Evolutionary conservation across 2,888 invertebrate species (phyloP).

Genomic region (Salpingus planirostris): DNA sequence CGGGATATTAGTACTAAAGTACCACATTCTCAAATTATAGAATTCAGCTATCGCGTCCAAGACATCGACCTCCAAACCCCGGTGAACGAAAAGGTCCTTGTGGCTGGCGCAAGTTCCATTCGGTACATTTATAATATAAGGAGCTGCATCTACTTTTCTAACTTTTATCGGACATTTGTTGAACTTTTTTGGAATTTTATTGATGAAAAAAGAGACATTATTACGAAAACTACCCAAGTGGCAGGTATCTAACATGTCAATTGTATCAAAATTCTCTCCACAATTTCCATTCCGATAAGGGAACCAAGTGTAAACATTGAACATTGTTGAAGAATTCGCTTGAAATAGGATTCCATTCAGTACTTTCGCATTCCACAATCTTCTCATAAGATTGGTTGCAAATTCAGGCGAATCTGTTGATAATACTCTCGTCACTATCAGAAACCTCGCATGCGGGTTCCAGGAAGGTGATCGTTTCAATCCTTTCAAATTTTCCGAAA

Average conservation of each 20-base stretch:
- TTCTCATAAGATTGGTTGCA: slow-evolving; percentile 8
- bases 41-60: slow-evolving; percentile 2
- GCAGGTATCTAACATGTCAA: slow-evolving; percentile 1
- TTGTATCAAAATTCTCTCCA: not conserved
- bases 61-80: slow-evolving; percentile 3
- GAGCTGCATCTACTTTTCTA: slow-evolving; percentile 1
- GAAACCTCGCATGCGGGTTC: slow-evolving; percentile 10
- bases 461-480: not conserved
- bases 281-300: not conserved
- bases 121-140: slow-evolving; percentile 2
- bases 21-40: slow-evolving; percentile 1
- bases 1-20: not conserved
- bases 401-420: slow-evolving; percentile 7
- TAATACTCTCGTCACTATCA: slow-evolving; percentile 2
- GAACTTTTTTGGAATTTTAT: slow-evolving; percentile 3
- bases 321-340: too few species aligned
- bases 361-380: not conserved
- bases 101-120: not conserved
- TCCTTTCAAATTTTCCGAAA: not conserved
- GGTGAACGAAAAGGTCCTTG: not conserved
- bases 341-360: not conserved
- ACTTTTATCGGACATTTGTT: slow-evolving; percentile 2
- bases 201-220: not conserved
- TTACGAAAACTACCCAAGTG: not conserved
- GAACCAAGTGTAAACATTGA: not conserved